Evolutionary conservation across 2,888 invertebrate species (phyloP).

Genomic region (Norana najaformis): DNA sequence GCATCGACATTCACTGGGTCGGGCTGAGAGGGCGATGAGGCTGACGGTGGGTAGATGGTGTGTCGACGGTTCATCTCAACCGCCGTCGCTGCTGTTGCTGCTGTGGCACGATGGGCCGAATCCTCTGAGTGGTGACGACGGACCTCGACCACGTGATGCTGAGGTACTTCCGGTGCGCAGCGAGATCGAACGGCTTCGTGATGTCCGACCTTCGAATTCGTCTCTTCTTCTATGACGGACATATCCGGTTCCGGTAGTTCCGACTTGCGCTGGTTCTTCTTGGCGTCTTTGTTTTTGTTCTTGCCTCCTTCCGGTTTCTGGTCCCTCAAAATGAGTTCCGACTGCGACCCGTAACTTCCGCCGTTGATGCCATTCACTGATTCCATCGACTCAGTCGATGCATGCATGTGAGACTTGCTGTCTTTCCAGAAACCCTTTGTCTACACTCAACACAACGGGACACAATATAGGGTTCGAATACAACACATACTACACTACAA

Average conservation of each 20-base stretch:
- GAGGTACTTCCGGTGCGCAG: background rate
- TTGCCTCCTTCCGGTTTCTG: background rate
- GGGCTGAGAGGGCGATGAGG: no score
- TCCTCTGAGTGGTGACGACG: background rate
- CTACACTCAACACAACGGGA: background rate
- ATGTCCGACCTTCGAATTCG: background rate
- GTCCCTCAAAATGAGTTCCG: background rate
- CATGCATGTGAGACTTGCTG: background rate
- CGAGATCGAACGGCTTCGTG: background rate
- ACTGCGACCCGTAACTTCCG: background rate
- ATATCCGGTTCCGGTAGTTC: background rate
- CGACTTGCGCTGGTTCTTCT: background rate
- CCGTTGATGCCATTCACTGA: background rate
- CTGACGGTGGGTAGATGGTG: background rate
- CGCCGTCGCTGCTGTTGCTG: background rate
- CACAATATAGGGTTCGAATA: background rate
- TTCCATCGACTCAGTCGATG: background rate
- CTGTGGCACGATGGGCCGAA: background rate
- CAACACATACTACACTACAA: no score
- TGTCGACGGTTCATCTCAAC: background rate
- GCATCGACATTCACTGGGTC: conserved; percentile 2
- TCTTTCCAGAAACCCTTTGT: conserved; percentile 5
- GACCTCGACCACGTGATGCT: background rate
- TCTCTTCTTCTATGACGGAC: background rate
- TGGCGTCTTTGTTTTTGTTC: background rate